phyloP scores from a whole-genome alignment of 2,888 invertebrate species.

The Sepiola atlantica region DNA sequence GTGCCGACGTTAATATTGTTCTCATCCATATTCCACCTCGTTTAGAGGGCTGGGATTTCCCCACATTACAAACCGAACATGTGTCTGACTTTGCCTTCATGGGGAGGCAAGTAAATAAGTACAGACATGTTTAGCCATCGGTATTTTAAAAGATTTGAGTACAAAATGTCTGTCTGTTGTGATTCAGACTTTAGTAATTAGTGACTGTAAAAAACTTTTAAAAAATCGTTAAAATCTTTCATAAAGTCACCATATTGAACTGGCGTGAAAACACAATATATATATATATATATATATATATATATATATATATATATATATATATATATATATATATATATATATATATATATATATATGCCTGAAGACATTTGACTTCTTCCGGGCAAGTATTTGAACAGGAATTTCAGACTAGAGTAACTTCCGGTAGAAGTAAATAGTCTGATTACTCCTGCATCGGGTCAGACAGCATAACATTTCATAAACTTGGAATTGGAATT shows the following conservation, averaged over 20 bases:
- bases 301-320: not conserved
- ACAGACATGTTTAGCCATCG: not conserved
- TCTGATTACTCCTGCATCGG: not conserved
- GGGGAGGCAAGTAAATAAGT: not conserved
- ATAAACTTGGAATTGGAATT: not conserved
- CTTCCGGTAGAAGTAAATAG: not conserved
- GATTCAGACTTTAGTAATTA: not conserved
- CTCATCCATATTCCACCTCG: too few relatives aligned
- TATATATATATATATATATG: not conserved
- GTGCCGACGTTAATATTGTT: too few relatives aligned
- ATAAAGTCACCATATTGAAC: not conserved
- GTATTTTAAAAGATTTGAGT: too few relatives aligned
- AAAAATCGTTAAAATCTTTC: not conserved
- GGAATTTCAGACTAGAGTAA: not conserved
- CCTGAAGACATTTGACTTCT: not conserved
- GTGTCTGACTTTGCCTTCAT: too few relatives aligned
- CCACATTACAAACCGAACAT: too few relatives aligned
- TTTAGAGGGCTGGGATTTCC: too few relatives aligned
- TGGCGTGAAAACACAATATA: not conserved
- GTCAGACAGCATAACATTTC: not conserved
- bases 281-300: not conserved
- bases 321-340: not conserved
- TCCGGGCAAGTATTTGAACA: not conserved
- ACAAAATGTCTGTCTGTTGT: not conserved
- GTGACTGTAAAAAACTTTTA: not conserved